Evolutionary conservation across 2,888 invertebrate species (phyloP).

Genomic region (Amorpha juglandis): DNA sequence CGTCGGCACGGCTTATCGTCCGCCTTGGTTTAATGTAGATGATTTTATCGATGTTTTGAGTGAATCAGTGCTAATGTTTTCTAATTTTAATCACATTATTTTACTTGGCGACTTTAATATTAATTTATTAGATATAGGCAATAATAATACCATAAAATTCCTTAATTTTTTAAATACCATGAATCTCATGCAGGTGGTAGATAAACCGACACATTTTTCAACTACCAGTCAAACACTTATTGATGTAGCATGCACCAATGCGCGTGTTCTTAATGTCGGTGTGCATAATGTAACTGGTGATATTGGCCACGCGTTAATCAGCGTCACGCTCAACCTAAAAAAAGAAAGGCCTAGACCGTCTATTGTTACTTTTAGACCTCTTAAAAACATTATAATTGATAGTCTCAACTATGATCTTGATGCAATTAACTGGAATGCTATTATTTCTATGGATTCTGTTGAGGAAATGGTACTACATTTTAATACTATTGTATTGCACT

Average conservation of each 20-base stretch:
- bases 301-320: not conserved
- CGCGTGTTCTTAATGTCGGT: not conserved
- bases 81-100: not conserved
- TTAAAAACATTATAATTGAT: not conserved
- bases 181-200: not conserved
- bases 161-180: not conserved
- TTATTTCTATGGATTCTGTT: not conserved
- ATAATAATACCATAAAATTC: not conserved
- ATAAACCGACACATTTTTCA: slow-evolving; percentile 1
- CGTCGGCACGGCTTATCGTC: not conserved
- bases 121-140: not conserved
- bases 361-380: not conserved
- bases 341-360: not conserved
- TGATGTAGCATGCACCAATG: not conserved
- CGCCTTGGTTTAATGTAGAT: not conserved
- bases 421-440: not conserved
- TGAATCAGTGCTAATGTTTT: too few relatives aligned
- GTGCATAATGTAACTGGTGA: not conserved
- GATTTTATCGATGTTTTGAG: not conserved
- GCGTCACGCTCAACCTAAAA: not conserved
- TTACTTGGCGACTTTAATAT: slow-evolving; percentile 5
- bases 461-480: not conserved
- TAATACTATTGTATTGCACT: not conserved
- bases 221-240: not conserved
- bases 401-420: not conserved